Base-by-base conservation (phyloP, 1,140 invertebrate species). In the Helicoverpa armigera region DNA sequence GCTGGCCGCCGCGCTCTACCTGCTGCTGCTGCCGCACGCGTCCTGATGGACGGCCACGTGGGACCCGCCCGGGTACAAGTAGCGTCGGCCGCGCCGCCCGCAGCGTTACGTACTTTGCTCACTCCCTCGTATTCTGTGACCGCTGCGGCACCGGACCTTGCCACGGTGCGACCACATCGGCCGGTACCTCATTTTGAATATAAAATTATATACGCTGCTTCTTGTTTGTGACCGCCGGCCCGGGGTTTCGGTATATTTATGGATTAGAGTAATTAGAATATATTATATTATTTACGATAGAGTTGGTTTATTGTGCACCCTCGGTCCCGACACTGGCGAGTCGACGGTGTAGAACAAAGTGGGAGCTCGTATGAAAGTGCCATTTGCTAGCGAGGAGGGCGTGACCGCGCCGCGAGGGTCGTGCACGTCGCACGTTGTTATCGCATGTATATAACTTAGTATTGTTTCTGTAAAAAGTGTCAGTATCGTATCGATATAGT, bases 1-100 rank as follows among this genome's bases (percentile, higher is more conserved):
- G 58, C 81, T 91, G 51, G 89, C 92, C 31, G 90, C 90, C 13
- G 82, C 83, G 60, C 82, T 92, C 7, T 94, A 91, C 85, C 90
- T 89, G 83, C 75, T 89, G 75, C 86, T 94, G 85, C 88, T 92
- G 85, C 94, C 93, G 13, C 90, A 92, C 74, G 58, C 94, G 74
- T 95, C 95, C 89, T 95, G 95, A 95, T 95, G 85, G 81, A 95
- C 95, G 86, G 95, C 95, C 90, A 91, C 94, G 53, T 95, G 94
- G 94, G 94, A 95, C 87, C 95, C 95, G 61, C 95, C 95, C 81
- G 93, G 93, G 77, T 93, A 87, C 88, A 73, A 87, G 82, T 94
- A 94, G 86, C 84, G 23, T 60, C 70, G 23, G 56, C 79, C 12
- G 18, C n/a, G 54, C 72, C 86, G 76, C 80, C 79, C 84, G 81